Evolutionary conservation across 2,888 invertebrate genomes (phyloP).

Genomic region (Tenthredo amoena): DNA sequence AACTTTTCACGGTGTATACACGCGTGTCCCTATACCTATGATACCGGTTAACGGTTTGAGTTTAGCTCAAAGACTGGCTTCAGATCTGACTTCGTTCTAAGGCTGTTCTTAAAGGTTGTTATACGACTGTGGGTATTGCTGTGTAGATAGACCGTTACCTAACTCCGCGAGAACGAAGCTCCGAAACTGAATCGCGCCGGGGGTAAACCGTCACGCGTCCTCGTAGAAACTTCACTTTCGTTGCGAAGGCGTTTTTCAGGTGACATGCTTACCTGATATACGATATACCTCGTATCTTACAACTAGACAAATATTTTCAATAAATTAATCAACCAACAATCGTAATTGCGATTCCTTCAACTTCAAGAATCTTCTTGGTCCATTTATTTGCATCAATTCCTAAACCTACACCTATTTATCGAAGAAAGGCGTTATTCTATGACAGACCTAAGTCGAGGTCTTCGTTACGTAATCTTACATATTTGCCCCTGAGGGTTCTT

Average conservation of each 20-base stretch:
- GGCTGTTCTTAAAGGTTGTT: slow-evolving; percentile 56
- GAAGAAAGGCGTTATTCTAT: background rate
- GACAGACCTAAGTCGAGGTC: background rate
- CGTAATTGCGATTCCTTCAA: background rate
- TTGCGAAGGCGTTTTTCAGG: slow-evolving; percentile 18
- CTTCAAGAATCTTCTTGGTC: background rate
- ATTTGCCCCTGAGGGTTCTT: slow-evolving; percentile 19
- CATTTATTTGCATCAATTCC: background rate
- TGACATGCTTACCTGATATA: background rate
- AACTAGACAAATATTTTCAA: background rate
- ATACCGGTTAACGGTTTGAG: slow-evolving; percentile 62
- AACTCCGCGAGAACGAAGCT: slow-evolving; percentile 58
- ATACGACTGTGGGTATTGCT: slow-evolving; percentile 31
- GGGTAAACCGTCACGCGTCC: slow-evolving; percentile 58
- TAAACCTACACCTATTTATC: background rate
- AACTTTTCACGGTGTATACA: background rate
- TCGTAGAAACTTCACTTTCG: slow-evolving; percentile 52
- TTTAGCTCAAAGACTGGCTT: slow-evolving; percentile 67
- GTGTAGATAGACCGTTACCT: slow-evolving; percentile 60
- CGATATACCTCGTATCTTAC: background rate
- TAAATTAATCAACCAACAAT: background rate
- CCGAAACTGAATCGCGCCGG: slow-evolving; percentile 53
- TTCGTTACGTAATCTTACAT: background rate
- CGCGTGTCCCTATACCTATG: slow-evolving; percentile 53
- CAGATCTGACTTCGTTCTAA: slow-evolving; percentile 59